These are phyloP conservation scores for Apotomis turbidana DNA, from an alignment of 2,888 invertebrate species.

Conservation along the genomic window DNA sequence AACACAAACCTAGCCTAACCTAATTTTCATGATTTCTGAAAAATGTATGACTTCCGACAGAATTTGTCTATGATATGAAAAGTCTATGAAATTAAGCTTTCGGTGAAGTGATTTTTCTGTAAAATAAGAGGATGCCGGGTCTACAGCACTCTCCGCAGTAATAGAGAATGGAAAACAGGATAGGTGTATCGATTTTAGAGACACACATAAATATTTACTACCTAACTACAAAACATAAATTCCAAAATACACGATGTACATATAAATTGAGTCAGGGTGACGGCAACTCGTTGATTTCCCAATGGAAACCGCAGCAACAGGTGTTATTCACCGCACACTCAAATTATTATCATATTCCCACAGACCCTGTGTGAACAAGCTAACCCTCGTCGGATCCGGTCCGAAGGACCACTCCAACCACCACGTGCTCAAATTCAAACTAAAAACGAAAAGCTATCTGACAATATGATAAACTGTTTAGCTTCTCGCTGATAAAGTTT, in stretches of 20 bases:
- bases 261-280: background rate
- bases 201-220: no score
- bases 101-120: no score
- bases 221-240: background rate
- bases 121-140: no score
- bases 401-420: slow-evolving; percentile 15
- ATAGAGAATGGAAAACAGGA: no score
- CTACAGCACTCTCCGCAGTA: no score
- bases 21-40: no score
- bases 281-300: background rate
- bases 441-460: background rate
- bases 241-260: background rate
- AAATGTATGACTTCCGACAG: no score
- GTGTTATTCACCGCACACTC: slow-evolving; percentile 9
- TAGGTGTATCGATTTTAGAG: no score
- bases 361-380: slow-evolving; percentile 2
- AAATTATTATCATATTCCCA: slow-evolving; percentile 3
- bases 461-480: background rate
- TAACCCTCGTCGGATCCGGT: slow-evolving; percentile 14
- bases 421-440: slow-evolving; percentile 5
- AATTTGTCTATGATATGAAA: no score
- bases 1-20: no score
- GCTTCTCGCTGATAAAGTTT: slow-evolving; percentile 2
- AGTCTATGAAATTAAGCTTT: no score
- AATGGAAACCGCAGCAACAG: slow-evolving; percentile 20